Conservation (phyloP, 2,888 invertebrate species). For the Pedicia rivosa region DNA sequence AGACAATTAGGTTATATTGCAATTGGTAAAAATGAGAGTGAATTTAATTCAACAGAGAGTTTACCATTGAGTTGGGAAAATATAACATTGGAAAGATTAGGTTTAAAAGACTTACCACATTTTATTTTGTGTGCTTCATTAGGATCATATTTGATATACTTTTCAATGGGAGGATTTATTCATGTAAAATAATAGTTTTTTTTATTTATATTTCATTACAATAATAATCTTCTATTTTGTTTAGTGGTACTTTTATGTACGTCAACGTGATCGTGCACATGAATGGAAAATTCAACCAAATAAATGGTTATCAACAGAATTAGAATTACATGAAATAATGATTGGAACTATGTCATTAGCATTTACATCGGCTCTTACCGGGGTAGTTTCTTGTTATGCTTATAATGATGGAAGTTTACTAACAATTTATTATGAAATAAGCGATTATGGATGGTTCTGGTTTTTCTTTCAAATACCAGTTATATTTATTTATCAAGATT, state of each 20-base stretch:
- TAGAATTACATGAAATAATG: slow-evolving; percentile 52
- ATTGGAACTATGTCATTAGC: slow-evolving; percentile 42
- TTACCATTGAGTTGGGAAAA: background rate
- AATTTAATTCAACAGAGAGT: slow-evolving; percentile 22
- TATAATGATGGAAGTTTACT: slow-evolving; percentile 48
- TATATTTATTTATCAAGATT: slow-evolving; percentile 48
- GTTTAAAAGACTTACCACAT: slow-evolving; percentile 34
- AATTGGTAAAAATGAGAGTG: slow-evolving; percentile 2
- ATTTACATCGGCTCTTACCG: slow-evolving; percentile 38
- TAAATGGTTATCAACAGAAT: slow-evolving; percentile 46
- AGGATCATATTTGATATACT: slow-evolving; percentile 43
- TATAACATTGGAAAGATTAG: slow-evolving; percentile 31
- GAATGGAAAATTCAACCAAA: slow-evolving; percentile 62
- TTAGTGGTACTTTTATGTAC: slow-evolving; percentile 57
- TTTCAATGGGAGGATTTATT: slow-evolving; percentile 46
- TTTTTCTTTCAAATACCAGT: slow-evolving; percentile 45
- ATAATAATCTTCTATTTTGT: slow-evolving; percentile 7
- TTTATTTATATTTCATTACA: background rate
- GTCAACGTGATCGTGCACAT: slow-evolving; percentile 38
- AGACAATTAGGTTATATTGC: slow-evolving; percentile 32
- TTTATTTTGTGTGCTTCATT: slow-evolving; percentile 35
- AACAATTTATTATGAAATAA: slow-evolving; percentile 43
- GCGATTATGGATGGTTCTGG: slow-evolving; percentile 49
- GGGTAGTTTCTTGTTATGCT: slow-evolving; percentile 46
- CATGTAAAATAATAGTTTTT: slow-evolving; percentile 35